A percentile compares a stretch with the other conserved stretches of the same genome.
These are phyloP conservation scores for Eupristina koningsbergeri DNA, from an alignment of 1,140 invertebrate genomes.

Conservation along the genomic window DNA sequence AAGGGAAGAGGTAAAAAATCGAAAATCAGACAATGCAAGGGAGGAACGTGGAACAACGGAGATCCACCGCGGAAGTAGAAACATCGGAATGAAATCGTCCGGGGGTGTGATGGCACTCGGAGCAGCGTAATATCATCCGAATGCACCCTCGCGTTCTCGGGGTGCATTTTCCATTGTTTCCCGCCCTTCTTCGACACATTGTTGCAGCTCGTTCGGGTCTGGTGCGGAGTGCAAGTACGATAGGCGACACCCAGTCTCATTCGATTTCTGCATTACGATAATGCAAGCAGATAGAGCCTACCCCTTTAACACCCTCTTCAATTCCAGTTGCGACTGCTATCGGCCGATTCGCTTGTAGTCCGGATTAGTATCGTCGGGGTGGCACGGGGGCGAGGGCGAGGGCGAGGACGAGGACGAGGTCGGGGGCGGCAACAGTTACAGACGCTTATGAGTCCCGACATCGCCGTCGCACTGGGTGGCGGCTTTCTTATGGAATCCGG, in stretches of 20 bases:
- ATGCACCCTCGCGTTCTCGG: slow-evolving; percentile 61
- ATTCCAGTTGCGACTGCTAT: neutral
- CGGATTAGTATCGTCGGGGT: neutral
- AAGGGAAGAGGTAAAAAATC: neutral
- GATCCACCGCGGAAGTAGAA: slow-evolving; percentile 9
- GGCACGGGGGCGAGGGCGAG: neutral
- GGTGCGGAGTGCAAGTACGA: slow-evolving; percentile 65
- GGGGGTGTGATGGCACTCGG: neutral
- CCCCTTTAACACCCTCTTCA: slow-evolving; percentile 14
- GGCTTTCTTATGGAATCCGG: neutral
- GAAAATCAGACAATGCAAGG: too few species aligned
- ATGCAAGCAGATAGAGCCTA: slow-evolving; percentile 54
- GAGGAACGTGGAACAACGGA: neutral
- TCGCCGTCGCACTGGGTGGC: too few species aligned
- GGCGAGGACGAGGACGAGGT: neutral
- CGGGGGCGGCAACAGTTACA: neutral
- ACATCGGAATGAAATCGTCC: slow-evolving; percentile 24
- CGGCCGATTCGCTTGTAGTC: slow-evolving; percentile 2
- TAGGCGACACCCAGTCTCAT: slow-evolving; percentile 72
- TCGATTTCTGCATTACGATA: slow-evolving; percentile 74
- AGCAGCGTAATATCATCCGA: neutral
- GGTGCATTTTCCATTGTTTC: slow-evolving; percentile 70
- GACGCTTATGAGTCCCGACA: neutral
- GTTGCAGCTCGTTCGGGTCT: slow-evolving; percentile 51
- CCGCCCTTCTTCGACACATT: slow-evolving; percentile 65